Conservation (phyloP, 2,113 vertebrate genomes). For the pig (Sus scrofa) region T2T-Sscrofa CM000812.6:193984501-193985000, state of each 20-base stretch:
- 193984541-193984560: conserved; percentile 96
- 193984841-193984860: conserved; percentile 83
- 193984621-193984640: conserved; percentile 98
- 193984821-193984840: conserved; percentile 89
- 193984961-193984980: conserved; percentile 80
- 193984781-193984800: conserved; percentile 89
- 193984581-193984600: conserved; percentile 98
- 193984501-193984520: conserved; percentile 85
- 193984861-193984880: conserved; percentile 84
- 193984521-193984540: conserved; percentile 86
- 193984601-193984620: conserved; percentile 94
- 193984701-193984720: conserved; percentile 92
- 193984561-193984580: conserved; percentile 91
- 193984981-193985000: conserved; percentile 77
- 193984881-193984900: conserved; percentile 74
- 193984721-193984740: conserved; percentile 94
- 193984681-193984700: conserved; percentile 95
- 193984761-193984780: conserved; percentile 94
- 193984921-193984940: conserved; percentile 84
- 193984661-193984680: conserved; percentile 96
- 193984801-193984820: conserved; percentile 88
- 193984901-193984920: conserved; percentile 27
- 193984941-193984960: conserved; percentile 55
- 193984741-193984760: conserved; percentile 94
- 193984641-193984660: conserved; percentile 97